A percentile compares a stretch with the other conserved stretches of the same genome.
These are phyloP conservation scores for Actinemys pallida DNA, from an alignment of 2,113 vertebrate species.

Conservation along the genomic window DNA sequence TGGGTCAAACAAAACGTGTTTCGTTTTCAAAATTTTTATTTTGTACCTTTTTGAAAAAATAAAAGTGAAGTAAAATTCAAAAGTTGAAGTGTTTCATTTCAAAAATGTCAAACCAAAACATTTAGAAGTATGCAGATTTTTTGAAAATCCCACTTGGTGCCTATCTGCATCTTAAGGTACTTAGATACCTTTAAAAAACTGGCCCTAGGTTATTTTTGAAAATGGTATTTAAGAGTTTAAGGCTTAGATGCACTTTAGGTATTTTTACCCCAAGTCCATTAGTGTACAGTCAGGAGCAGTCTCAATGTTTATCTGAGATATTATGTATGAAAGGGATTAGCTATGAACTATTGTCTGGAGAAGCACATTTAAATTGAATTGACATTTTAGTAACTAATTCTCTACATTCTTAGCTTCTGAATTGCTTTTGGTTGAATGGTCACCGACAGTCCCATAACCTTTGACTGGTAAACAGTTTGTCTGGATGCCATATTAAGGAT, in stretches of 20 bases:
- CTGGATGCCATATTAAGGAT: neutral
- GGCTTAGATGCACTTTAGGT: slow-evolving; percentile 28
- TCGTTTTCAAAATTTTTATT: neutral
- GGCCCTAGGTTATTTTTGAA: slow-evolving; percentile 20
- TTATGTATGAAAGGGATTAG: neutral
- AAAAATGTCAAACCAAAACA: neutral
- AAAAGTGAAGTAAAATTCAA: neutral
- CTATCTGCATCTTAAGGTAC: neutral
- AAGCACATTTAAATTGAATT: neutral
- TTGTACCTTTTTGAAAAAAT: neutral
- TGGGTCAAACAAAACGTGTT: neutral
- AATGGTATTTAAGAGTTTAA: slow-evolving; percentile 4
- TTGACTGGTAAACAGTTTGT: neutral
- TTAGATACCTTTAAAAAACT: slow-evolving; percentile 29
- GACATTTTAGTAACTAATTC: neutral
- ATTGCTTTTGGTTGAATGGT: neutral
- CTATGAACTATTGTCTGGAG: neutral
- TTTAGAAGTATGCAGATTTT: neutral
- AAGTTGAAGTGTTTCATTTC: neutral
- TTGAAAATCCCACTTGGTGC: neutral
- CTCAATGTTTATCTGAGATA: neutral
- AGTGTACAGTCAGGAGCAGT: neutral
- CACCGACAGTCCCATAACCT: neutral
- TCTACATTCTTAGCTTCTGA: neutral
- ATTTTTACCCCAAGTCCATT: neutral